Evolutionary conservation across 2,888 invertebrate genomes (phyloP).

Genomic region (Thalpophila matura): DNA sequence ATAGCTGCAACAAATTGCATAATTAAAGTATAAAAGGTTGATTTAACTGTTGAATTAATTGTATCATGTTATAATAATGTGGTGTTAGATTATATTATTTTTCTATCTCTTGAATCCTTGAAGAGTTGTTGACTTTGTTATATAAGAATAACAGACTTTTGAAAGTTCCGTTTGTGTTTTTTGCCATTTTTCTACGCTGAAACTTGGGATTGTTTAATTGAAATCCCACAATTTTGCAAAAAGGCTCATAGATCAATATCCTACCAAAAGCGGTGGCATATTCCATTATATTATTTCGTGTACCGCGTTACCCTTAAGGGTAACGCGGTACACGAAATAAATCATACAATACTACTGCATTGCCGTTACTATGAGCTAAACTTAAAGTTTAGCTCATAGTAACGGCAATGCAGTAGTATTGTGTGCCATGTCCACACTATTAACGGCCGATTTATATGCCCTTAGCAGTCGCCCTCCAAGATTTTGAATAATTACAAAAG

Average conservation of each 20-base stretch:
- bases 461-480: conserved; percentile 76
- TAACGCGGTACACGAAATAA: no score
- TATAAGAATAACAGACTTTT: neutral
- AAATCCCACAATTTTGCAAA: neutral
- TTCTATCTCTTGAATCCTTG: neutral
- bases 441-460: conserved; percentile 85
- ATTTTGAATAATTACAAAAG: conserved; percentile 86
- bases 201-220: neutral
- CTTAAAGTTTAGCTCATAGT: conserved; percentile 69
- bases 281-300: conserved; percentile 50
- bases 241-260: no score
- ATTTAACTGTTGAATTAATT: neutral
- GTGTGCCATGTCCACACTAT: conserved; percentile 85
- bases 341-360: no score
- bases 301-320: conserved; percentile 64
- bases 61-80: neutral
- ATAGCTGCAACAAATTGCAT: conserved; percentile 27
- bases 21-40: conserved; percentile 16
- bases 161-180: no score
- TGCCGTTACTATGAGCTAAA: no score
- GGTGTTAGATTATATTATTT: neutral
- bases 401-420: conserved; percentile 77
- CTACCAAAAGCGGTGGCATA: no score
- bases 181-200: no score
- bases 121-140: neutral